Percentiles rank a stretch among this genome's conserved stretches.
Conservation (phyloP, 1,140 invertebrate genomes). For the Theocolax elegans region DNA sequence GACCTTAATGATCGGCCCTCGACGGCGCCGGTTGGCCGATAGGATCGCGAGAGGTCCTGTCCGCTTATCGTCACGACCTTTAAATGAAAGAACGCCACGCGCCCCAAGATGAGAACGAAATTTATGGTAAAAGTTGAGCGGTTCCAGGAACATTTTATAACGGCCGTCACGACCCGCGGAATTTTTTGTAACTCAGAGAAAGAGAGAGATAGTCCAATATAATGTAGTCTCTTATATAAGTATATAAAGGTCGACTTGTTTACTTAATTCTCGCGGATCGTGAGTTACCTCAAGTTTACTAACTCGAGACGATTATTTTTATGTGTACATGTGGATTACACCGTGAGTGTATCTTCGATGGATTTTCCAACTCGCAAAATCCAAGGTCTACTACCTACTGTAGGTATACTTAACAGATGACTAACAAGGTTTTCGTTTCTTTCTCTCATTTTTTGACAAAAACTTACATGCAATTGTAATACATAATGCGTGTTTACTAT, state of each 20-base stretch:
- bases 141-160: conserved; percentile 33
- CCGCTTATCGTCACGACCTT: conserved; percentile 48
- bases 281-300: too few species aligned
- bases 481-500: too few species aligned
- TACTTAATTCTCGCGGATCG: too few species aligned
- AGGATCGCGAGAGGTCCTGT: conserved; percentile 15
- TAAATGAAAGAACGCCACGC: conserved; percentile 53
- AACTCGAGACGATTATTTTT: conserved; percentile 11
- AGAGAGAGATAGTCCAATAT: neutral
- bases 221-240: too few species aligned
- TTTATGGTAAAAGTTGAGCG: conserved; percentile 30
- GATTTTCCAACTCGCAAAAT: conserved; percentile 5
- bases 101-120: conserved; percentile 43
- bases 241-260: too few species aligned
- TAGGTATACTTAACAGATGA: too few species aligned
- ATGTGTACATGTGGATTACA: too few species aligned
- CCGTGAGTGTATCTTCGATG: too few species aligned
- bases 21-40: neutral
- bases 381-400: neutral
- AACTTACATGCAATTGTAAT: too few species aligned
- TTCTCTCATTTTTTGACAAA: too few species aligned
- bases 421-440: too few species aligned
- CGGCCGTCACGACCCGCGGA: neutral
- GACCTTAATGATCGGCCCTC: conserved; percentile 51
- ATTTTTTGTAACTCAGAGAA: too few species aligned